A percentile compares a stretch with the other conserved stretches of the same genome.
These are phyloP conservation scores for Gymnoscelis rufifasciata DNA, from an alignment of 2,888 invertebrate genomes.

Conservation along the genomic window DNA sequence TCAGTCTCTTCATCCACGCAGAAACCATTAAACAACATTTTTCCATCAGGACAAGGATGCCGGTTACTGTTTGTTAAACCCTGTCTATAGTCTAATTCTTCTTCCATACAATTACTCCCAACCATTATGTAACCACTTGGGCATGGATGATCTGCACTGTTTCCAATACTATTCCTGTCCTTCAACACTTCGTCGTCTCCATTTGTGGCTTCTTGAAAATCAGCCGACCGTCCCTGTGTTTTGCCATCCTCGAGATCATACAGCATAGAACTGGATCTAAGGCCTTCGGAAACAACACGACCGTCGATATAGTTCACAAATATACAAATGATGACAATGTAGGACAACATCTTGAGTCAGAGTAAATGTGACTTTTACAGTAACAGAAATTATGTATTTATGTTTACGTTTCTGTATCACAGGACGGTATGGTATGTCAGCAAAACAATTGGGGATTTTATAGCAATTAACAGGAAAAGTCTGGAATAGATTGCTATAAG, in stretches of 20 bases:
- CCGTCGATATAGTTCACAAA: background rate
- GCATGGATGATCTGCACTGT: background rate
- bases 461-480: background rate
- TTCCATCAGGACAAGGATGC: conserved; percentile 5
- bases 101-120: background rate
- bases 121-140: background rate
- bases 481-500: too few relatives aligned
- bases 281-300: background rate
- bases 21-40: background rate
- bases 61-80: background rate
- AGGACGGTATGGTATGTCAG: background rate
- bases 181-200: background rate
- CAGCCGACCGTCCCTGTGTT: background rate
- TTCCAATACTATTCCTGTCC: background rate
- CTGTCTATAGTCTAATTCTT: conserved; percentile 1
- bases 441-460: background rate
- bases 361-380: background rate
- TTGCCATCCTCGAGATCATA: background rate
- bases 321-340: background rate
- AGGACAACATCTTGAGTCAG: background rate
- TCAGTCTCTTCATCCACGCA: background rate
- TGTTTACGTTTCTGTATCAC: background rate
- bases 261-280: background rate
- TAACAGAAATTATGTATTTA: background rate
- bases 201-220: background rate